Conservation (phyloP, 2,797 vertebrate species). For the Cryptoprocta ferox region DNA sequence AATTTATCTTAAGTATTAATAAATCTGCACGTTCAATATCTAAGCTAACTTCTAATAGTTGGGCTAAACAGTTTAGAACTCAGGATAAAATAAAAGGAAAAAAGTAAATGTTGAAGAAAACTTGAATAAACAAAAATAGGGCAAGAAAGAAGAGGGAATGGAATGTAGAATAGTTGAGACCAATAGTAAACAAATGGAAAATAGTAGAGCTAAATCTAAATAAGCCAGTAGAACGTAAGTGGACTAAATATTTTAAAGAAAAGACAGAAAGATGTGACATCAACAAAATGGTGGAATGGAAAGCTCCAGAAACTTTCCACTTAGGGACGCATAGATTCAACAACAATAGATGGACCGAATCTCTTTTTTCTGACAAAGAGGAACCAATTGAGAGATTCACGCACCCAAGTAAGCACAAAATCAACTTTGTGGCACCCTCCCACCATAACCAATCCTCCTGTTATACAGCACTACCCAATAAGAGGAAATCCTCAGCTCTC, state of each 20-base stretch:
- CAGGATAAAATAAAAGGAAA: not conserved
- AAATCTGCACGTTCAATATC: not conserved
- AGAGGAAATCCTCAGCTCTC: not conserved
- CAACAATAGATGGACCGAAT: not conserved
- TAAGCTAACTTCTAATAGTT: not conserved
- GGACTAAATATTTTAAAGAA: not conserved
- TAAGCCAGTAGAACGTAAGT: not conserved
- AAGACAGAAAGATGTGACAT: not conserved
- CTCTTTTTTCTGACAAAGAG: not conserved
- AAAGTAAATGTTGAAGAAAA: not conserved
- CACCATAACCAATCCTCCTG: not conserved
- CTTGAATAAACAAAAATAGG: not conserved
- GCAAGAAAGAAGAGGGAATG: not conserved
- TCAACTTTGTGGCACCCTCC: not conserved
- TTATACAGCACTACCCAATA: not conserved
- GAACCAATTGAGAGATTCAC: not conserved
- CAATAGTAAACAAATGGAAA: not conserved
- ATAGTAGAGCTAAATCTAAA: not conserved
- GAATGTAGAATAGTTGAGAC: not conserved
- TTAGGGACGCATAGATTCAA: not conserved
- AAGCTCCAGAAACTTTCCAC: not conserved
- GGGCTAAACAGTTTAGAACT: not conserved
- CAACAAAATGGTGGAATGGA: not conserved
- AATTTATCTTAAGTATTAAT: not conserved
- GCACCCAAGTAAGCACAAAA: not conserved